A percentile compares a stretch with the other conserved stretches of the same genome.
These are phyloP conservation scores for Xiphophorus maculatus DNA, from an alignment of 2,113 vertebrate species.

Conservation along the genomic window DNA sequence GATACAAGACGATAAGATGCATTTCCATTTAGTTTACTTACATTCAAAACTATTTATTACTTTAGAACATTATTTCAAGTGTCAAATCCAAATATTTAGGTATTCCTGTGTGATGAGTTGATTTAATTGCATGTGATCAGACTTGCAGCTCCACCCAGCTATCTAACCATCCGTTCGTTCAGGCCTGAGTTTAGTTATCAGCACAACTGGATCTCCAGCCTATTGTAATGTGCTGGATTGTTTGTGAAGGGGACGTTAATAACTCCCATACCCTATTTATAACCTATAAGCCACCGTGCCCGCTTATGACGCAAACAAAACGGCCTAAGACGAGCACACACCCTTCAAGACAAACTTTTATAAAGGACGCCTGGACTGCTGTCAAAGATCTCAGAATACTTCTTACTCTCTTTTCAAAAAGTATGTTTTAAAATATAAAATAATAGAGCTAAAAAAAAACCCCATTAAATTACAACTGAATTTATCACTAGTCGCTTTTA, in stretches of 20 bases:
- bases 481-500: background rate
- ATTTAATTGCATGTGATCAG: constrained; percentile 10
- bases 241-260: constrained; percentile 62
- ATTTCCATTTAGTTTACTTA: background rate
- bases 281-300: constrained; percentile 40
- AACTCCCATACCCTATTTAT: constrained; percentile 61
- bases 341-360: constrained; percentile 16
- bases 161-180: constrained; percentile 6
- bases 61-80: too few relatives aligned
- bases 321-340: constrained; percentile 22
- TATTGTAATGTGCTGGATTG: constrained; percentile 56
- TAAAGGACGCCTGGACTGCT: background rate
- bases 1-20: background rate
- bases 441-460: too few relatives aligned
- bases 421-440: too few relatives aligned
- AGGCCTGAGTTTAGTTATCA: constrained; percentile 34
- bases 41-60: background rate
- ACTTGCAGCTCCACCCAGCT: constrained; percentile 14
- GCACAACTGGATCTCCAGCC: constrained; percentile 52
- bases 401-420: too few relatives aligned
- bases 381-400: background rate
- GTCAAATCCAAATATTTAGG: background rate
- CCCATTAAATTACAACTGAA: too few relatives aligned
- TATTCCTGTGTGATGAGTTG: background rate
- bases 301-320: constrained; percentile 30